Conservation (phyloP, 1,140 invertebrate species). For the Drosophila littoralis region DNA sequence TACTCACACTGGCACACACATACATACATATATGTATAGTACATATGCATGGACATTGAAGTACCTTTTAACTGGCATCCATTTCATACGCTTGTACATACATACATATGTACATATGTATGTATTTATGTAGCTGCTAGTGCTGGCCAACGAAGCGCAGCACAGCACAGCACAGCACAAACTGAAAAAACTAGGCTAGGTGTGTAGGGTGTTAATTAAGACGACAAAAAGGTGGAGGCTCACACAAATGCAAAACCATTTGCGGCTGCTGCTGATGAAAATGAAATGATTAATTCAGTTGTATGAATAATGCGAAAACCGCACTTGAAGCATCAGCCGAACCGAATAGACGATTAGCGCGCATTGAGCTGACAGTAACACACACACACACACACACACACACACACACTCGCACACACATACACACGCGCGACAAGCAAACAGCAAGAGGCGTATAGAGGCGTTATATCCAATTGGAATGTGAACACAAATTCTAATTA, state of each 20-base stretch:
- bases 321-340: constrained; percentile 41
- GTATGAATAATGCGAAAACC: constrained; percentile 48
- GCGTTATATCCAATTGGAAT: constrained; percentile 39
- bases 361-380: constrained; percentile 35
- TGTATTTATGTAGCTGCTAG: constrained; percentile 27
- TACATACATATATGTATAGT: not conserved
- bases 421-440: constrained; percentile 1
- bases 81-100: constrained; percentile 18
- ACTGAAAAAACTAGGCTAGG: constrained; percentile 36
- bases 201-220: constrained; percentile 54
- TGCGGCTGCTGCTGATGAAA: constrained; percentile 30
- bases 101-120: constrained; percentile 16
- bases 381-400: constrained; percentile 10
- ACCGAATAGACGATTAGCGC: constrained; percentile 40
- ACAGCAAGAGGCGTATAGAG: constrained; percentile 27
- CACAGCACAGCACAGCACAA: constrained; percentile 20
- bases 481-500: constrained; percentile 5
- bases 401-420: constrained; percentile 7
- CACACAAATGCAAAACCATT: constrained; percentile 35
- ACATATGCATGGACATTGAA: constrained; percentile 27
- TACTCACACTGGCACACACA: constrained; percentile 4
- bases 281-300: constrained; percentile 44
- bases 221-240: constrained; percentile 44
- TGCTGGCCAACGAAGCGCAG: constrained; percentile 52
- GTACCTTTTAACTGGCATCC: constrained; percentile 42